These are phyloP conservation scores for Epinephelus fuscoguttatus DNA, from an alignment of 2,113 vertebrate species.

Conservation along the genomic window DNA sequence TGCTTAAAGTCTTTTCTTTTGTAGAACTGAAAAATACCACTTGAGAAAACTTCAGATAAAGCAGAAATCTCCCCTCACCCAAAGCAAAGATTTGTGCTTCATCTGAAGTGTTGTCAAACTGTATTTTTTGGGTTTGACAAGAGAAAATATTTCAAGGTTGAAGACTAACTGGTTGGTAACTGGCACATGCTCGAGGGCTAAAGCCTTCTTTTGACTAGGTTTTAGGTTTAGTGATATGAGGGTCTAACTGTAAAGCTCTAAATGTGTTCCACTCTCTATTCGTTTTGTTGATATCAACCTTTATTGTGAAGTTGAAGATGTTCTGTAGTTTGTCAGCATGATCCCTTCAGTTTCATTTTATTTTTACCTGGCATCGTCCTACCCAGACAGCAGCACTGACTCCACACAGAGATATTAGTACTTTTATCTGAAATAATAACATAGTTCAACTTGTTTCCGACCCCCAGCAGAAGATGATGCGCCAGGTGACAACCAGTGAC, in stretches of 20 bases:
- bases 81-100: too few relatives aligned
- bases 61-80: too few relatives aligned
- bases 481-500: conserved; percentile 92
- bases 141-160: too few relatives aligned
- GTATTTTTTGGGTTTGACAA: neutral
- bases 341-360: neutral
- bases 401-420: neutral
- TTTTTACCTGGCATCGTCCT: neutral
- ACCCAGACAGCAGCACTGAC: neutral
- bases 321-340: neutral
- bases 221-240: neutral
- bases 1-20: too few relatives aligned
- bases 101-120: neutral
- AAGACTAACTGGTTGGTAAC: neutral
- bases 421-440: conserved; percentile 10
- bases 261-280: neutral
- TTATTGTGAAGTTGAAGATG: neutral
- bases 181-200: neutral
- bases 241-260: neutral
- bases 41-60: too few relatives aligned
- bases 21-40: too few relatives aligned
- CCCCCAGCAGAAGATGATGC: conserved; percentile 94
- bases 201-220: neutral
- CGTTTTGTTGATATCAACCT: too few relatives aligned
- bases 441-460: conserved; percentile 44